phyloP scores from a whole-genome alignment of 2,888 invertebrate species.

The Cordilura impudica region DNA sequence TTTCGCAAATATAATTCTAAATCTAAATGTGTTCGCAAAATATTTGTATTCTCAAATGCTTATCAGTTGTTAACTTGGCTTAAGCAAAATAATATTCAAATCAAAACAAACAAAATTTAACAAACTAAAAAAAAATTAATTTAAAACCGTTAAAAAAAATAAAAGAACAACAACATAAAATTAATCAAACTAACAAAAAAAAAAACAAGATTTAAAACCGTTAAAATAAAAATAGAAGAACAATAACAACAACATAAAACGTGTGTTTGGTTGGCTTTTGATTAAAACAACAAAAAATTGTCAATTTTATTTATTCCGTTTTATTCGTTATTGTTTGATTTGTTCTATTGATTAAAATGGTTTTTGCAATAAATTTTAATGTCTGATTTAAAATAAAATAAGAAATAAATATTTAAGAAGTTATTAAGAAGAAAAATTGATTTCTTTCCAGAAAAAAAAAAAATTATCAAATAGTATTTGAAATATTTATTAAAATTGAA shows the following conservation, averaged over 20 bases:
- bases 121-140: background rate
- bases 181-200: background rate
- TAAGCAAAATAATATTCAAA: conserved; percentile 7
- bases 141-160: background rate
- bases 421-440: background rate
- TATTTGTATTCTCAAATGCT: conserved; percentile 22
- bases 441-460: too few relatives aligned
- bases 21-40: conserved; percentile 36
- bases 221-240: background rate
- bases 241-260: background rate
- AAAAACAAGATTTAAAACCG: background rate
- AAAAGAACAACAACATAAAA: background rate
- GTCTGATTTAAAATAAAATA: background rate
- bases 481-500: background rate
- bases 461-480: background rate
- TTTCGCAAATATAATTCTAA: conserved; percentile 35
- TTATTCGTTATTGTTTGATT: conserved; percentile 32
- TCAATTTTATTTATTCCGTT: conserved; percentile 18
- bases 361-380: conserved; percentile 10
- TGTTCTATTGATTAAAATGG: conserved; percentile 21
- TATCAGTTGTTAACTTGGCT: conserved; percentile 23
- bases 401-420: background rate
- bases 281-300: conserved; percentile 40
- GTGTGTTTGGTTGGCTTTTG: conserved; percentile 20
- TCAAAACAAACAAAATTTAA: background rate